These are phyloP conservation scores for Adoxophyes honmai DNA, from an alignment of 1,140 invertebrate genomes.

Conservation along the genomic window DNA sequence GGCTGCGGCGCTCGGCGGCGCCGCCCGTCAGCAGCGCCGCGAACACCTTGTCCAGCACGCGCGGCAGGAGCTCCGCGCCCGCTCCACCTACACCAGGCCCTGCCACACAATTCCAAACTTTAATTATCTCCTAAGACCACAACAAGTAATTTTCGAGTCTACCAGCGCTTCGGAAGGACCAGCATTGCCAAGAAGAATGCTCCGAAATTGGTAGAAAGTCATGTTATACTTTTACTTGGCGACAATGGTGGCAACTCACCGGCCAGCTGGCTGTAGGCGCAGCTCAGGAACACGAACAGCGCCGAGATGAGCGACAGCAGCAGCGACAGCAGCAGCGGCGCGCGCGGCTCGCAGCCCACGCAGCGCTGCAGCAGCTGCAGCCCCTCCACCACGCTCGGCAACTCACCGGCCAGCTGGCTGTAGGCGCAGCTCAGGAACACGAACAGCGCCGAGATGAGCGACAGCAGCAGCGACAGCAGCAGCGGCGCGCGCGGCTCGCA, in stretches of 20 bases:
- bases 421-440: constrained; percentile 92
- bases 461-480: constrained; percentile 88
- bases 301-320: constrained; percentile 94
- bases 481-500: constrained; percentile 87
- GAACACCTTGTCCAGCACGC: constrained; percentile 2
- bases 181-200: too few species aligned
- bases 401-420: constrained; percentile 81
- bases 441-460: constrained; percentile 93
- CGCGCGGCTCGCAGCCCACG: constrained; percentile 84
- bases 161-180: too few species aligned
- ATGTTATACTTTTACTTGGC: too few species aligned
- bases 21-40: constrained; percentile 59
- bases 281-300: constrained; percentile 92
- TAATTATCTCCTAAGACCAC: too few species aligned
- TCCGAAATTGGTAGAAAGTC: too few species aligned
- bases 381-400: constrained; percentile 55
- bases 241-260: too few species aligned
- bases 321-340: constrained; percentile 87
- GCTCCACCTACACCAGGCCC: constrained; percentile 50
- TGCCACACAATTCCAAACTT: constrained; percentile 37
- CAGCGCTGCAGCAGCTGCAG: constrained; percentile 87
- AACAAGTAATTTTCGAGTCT: too few species aligned
- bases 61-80: constrained; percentile 37
- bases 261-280: constrained; percentile 88
- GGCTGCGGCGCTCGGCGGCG: constrained; percentile 79